phyloP scores from a whole-genome alignment of 2,113 vertebrate species.

The Nothoprocta perdicaria region DNA sequence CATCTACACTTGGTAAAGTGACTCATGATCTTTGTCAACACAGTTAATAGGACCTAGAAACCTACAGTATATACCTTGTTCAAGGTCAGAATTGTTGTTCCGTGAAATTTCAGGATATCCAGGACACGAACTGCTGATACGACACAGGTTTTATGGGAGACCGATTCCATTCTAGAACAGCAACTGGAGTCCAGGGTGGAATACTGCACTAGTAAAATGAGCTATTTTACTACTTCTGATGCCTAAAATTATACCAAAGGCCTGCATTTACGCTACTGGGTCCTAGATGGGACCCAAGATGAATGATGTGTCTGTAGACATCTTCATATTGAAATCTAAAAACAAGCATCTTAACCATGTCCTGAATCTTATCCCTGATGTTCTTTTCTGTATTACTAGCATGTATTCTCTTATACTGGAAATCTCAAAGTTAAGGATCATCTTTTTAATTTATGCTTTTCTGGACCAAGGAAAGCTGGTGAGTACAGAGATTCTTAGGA shows the following conservation, averaged over 20 bases:
- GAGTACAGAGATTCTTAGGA: neutral
- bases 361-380: neutral
- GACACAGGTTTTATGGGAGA: neutral
- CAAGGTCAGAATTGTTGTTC: neutral
- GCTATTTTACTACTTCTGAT: neutral
- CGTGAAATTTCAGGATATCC: neutral
- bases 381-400: neutral
- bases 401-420: neutral
- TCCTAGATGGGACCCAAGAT: neutral
- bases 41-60: neutral
- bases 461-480: neutral
- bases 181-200: neutral
- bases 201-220: neutral
- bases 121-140: neutral
- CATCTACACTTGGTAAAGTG: neutral
- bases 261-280: neutral
- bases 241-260: neutral
- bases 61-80: neutral
- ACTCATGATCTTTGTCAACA: neutral
- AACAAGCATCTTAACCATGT: neutral
- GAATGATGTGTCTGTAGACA: neutral
- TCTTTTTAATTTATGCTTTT: neutral
- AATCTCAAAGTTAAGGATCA: neutral
- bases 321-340: neutral
- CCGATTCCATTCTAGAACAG: neutral